phyloP scores from a whole-genome alignment of 2,888 invertebrate genomes.

The Cheilosia vulpina region DNA sequence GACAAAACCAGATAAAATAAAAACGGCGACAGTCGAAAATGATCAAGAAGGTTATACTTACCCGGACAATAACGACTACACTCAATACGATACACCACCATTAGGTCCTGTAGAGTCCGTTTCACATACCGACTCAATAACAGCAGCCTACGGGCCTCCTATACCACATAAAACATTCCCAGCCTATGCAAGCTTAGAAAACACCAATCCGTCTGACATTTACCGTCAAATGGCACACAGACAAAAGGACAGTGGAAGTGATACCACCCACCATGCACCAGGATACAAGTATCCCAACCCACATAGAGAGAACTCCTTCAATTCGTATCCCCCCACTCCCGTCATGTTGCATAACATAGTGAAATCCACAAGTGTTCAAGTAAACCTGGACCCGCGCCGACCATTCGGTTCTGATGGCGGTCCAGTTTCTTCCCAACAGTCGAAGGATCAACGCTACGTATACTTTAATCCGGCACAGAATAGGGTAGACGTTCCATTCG shows the following conservation, averaged over 20 bases:
- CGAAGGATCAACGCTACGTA: conserved; percentile 79
- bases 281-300: conserved; percentile 81
- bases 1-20: conserved; percentile 76
- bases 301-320: conserved; percentile 74
- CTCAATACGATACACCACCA: conserved; percentile 77
- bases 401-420: conserved; percentile 76
- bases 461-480: conserved; percentile 79
- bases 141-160: conserved; percentile 81
- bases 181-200: conserved; percentile 21
- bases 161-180: conserved; percentile 55
- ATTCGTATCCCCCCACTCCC: conserved; percentile 76
- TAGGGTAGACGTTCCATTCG: conserved; percentile 65
- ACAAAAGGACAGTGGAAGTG: conserved; percentile 75
- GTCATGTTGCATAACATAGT: conserved; percentile 54
- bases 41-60: conserved; percentile 56
- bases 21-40: conserved; percentile 80
- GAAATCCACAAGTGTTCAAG: conserved; percentile 61
- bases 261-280: conserved; percentile 1
- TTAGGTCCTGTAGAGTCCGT: conserved; percentile 81
- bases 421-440: conserved; percentile 54
- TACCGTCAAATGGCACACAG: conserved; percentile 81
- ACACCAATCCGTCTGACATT: conserved; percentile 79
- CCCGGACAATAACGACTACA: conserved; percentile 73
- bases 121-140: conserved; percentile 82
- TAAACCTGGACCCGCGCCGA: conserved; percentile 68